A percentile compares a stretch with the other conserved stretches of the same genome.
These are phyloP conservation scores for Rhinoraja longicauda DNA, from an alignment of 2,797 vertebrate species.

Conservation along the genomic window DNA sequence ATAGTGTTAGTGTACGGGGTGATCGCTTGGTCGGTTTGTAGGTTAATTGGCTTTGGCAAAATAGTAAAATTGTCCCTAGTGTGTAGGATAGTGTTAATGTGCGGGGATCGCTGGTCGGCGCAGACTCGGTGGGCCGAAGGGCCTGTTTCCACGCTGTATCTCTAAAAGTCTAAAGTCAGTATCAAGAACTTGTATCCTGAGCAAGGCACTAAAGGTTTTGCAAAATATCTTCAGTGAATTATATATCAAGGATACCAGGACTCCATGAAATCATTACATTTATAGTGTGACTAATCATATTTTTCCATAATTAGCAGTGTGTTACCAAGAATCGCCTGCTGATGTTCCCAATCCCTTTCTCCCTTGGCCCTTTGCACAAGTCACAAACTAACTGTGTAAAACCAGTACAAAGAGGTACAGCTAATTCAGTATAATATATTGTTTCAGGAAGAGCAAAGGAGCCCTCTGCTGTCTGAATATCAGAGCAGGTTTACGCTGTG, in stretches of 20 bases:
- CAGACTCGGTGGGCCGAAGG: too few relatives aligned
- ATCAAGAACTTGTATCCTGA: background rate
- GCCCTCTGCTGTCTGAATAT: conserved; percentile 4
- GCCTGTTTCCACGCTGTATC: too few relatives aligned
- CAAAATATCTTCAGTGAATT: background rate
- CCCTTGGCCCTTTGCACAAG: background rate
- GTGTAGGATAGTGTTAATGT: too few relatives aligned
- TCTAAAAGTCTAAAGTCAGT: too few relatives aligned
- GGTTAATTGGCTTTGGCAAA: too few relatives aligned
- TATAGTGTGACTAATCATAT: background rate
- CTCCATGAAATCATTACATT: background rate
- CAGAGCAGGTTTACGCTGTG: too few relatives aligned
- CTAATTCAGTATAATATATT: background rate
- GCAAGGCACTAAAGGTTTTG: background rate
- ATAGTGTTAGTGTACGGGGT: too few relatives aligned
- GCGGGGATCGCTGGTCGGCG: too few relatives aligned
- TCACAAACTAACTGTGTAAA: background rate
- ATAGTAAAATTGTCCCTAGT: too few relatives aligned
- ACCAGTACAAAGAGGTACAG: too few relatives aligned
- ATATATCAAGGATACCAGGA: background rate
- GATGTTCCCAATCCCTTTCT: background rate
- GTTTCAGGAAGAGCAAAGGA: conserved; percentile 21
- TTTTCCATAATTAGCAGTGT: background rate
- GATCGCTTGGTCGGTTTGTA: too few relatives aligned
- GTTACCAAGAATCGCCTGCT: background rate